Base-by-base conservation (phyloP, 2,888 invertebrate genomes). In the Alentia gelatinosa region DNA sequence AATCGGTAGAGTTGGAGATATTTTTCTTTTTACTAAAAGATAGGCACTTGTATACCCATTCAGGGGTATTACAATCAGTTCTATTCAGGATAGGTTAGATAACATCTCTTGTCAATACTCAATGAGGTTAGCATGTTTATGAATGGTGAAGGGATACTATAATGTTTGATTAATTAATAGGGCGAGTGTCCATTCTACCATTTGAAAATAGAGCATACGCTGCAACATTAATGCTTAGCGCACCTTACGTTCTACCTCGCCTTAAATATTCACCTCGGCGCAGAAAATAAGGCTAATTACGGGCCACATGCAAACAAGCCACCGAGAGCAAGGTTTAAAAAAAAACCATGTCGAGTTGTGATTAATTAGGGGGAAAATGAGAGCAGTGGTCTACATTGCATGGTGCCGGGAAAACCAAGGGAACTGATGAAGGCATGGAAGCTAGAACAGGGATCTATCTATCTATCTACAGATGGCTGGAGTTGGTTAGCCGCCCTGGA, bases 251-350 rank as follows among this genome's bases (percentile, higher is more conserved):
- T 79, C 79, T 37, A 79, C 37, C 37, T 79, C 26, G 23, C 79
- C 79, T 79, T 15, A 79, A 79, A 79, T 79, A 79, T 79, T 79
- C 79, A 35, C 37, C 19, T 35, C 79, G 4, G 19, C 63, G 26
- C 15, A n/a, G n/a, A n/a, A 35, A 79, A 79, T 79, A 79, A 79
- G 79, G 79, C 79, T 79, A 79, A 79, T 79, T 79, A 79, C 79
- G 0, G n/a, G 23, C 39, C 19, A 79, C 79, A 79, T 79, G 79
- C 79, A 79, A 79, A 19, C 79, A 79, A 23, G 79, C 79, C 79
- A 63, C 63, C 63, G 63, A 26, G 1, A 35, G 74, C 74, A 37
- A 19, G 68, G 68, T 30, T 26, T 1, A 30, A 26, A 5, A 68
- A 68, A 68, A 68, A 68, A n/a, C 26, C 68, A 68, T 68, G 79